Percentiles rank a stretch among this genome's conserved stretches.
Evolutionary conservation across 2,888 invertebrate genomes (phyloP).

Genomic region (Hypsopygia costalis): DNA sequence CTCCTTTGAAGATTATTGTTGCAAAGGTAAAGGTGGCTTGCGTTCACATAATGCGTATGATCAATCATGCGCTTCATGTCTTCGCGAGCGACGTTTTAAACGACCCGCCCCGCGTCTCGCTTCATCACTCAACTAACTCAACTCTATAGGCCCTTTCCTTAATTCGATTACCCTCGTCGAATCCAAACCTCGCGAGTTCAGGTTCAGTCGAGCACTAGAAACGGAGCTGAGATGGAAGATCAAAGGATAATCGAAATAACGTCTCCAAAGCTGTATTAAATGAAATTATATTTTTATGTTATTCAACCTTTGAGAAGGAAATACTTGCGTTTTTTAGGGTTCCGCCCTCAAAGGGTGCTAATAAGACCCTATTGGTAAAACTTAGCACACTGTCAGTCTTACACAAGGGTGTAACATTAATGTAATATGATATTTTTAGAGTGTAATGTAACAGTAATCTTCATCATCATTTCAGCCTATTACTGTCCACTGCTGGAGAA

Average conservation of each 20-base stretch:
- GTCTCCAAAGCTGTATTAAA: constrained; percentile 44
- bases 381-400: too few relatives aligned
- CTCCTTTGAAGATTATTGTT: constrained; percentile 28
- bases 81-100: constrained; percentile 29
- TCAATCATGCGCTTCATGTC: constrained; percentile 38
- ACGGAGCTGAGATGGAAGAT: constrained; percentile 44
- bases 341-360: too few relatives aligned
- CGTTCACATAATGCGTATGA: constrained; percentile 28
- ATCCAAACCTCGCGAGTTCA: constrained; percentile 36
- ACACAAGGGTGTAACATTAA: too few relatives aligned
- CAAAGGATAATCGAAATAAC: constrained; percentile 52
- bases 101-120: constrained; percentile 41
- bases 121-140: constrained; percentile 43
- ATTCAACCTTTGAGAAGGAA: constrained; percentile 28
- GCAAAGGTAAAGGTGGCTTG: constrained; percentile 23
- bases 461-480: too few relatives aligned
- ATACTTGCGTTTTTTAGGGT: constrained; percentile 13
- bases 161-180: constrained; percentile 51
- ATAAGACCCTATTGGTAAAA: too few relatives aligned
- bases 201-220: constrained; percentile 36
- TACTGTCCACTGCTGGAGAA: too few relatives aligned
- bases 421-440: too few relatives aligned
- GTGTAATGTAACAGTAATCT: too few relatives aligned
- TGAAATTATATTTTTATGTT: constrained; percentile 41
- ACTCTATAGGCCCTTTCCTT: constrained; percentile 40